Evolutionary conservation across 2,888 invertebrate species (phyloP), one percentile per base, ranked within the genome.

Genomic region (Alcis repandata): DNA sequence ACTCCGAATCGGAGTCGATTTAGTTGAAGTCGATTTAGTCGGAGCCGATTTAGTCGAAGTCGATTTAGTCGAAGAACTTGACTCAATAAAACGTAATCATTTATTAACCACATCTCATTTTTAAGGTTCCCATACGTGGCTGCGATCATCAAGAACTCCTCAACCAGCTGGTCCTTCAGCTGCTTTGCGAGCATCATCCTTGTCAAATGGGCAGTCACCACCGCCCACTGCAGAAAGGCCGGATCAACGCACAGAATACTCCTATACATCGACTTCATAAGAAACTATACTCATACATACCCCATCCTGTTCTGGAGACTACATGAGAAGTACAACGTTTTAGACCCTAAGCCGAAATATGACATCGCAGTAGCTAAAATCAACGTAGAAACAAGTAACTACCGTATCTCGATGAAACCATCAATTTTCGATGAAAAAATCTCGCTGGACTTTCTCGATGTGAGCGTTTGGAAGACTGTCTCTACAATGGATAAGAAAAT

Each of bases 321-420:
- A 0, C 90, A 91, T 60, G 89, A 91, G 48, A 83, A 82, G 19
- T 92, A 79, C 41, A 84, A 87, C 66, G 9, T 0, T 54, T 68
- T 1, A 80, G 79, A 73, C 10, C 79, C 80, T 0, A 69, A 69
- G 0, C 79, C 82, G 0, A 77, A 76, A n/a, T 82, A 83, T 41
- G 91, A 92, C 27, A 89, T 92, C 0, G 91, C 92, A 0, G 84
- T 91, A 0, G 92, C 89, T 0, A 91, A 89, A 59, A 69, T 91
- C 2, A 87, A 88, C 27, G 68, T 86, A 0, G 85, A 86, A n/a
- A n/a, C n/a, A n/a, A n/a, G n/a, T 0, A 65, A 69, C 0, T 73
- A 79, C 6, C 81, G 83, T 0, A 77, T 79, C 1, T 45, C 75
- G 0, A 72, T 86, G 20, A 87, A 82, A 41, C 70, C 88, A 0